These are phyloP conservation scores for Merluccius polli DNA, from an alignment of 2,797 vertebrate genomes.

Conservation along the genomic window DNA sequence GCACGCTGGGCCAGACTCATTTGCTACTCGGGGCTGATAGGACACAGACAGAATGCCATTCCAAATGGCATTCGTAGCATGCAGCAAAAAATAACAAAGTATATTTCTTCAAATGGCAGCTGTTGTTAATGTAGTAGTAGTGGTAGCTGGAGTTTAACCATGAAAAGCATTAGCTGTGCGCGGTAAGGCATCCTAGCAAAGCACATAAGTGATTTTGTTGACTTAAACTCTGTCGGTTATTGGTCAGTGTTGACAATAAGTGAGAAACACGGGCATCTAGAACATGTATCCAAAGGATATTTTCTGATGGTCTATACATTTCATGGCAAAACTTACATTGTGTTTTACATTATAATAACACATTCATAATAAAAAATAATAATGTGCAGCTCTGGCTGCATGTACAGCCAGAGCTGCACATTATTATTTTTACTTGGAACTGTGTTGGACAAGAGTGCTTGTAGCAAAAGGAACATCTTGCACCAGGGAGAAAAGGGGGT, in stretches of 20 bases:
- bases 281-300: background rate
- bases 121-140: too few species aligned
- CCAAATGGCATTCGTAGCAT: constrained; percentile 5
- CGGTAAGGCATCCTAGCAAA: too few species aligned
- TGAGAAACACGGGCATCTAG: background rate
- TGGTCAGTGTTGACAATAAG: background rate
- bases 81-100: background rate
- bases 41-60: constrained; percentile 7
- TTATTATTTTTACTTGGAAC: too few species aligned
- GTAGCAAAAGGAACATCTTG: too few species aligned
- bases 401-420: too few species aligned
- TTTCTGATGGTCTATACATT: background rate
- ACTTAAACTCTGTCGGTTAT: background rate
- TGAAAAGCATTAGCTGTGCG: too few species aligned
- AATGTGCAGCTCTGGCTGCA: too few species aligned
- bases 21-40: constrained; percentile 1
- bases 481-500: background rate
- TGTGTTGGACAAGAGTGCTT: too few species aligned
- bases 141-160: too few species aligned
- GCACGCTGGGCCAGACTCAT: constrained; percentile 3
- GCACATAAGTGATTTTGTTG: background rate
- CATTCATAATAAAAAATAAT: too few species aligned
- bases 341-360: background rate
- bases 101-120: background rate
- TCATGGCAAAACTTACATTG: background rate